Conservation (phyloP, 2,888 invertebrate genomes). For the Caenorhabditis panamensis region DNA sequence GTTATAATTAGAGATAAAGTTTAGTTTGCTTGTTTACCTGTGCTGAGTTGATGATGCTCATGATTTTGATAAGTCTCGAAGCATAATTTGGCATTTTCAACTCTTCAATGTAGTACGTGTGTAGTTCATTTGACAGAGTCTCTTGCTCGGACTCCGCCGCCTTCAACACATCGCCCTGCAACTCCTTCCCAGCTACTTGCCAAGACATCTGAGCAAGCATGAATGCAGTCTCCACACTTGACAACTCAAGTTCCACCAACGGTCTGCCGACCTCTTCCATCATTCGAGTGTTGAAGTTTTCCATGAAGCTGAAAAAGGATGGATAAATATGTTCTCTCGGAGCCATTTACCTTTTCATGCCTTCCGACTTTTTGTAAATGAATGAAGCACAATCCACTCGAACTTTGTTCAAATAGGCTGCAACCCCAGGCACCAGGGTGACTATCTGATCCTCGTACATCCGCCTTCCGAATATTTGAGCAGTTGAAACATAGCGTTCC, state of each 20-base stretch:
- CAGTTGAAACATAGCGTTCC: slow-evolving; percentile 53
- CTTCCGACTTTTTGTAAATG: slow-evolving; percentile 51
- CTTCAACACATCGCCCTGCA: slow-evolving; percentile 53
- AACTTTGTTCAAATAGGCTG: slow-evolving; percentile 34
- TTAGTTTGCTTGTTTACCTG: slow-evolving; percentile 45
- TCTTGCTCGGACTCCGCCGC: slow-evolving; percentile 58
- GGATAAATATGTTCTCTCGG: too few species aligned
- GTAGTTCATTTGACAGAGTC: slow-evolving; percentile 59
- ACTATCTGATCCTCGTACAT: slow-evolving; percentile 56
- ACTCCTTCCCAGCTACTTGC: slow-evolving; percentile 62
- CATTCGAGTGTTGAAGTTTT: slow-evolving; percentile 56
- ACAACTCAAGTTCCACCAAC: slow-evolving; percentile 51
- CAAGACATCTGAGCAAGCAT: slow-evolving; percentile 64
- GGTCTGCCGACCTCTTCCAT: slow-evolving; percentile 62
- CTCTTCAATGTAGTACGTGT: slow-evolving; percentile 59
- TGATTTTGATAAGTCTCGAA: slow-evolving; percentile 65
- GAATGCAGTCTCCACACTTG: slow-evolving; percentile 58
- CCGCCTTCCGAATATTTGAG: slow-evolving; percentile 56
- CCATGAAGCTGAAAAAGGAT: slow-evolving; percentile 56
- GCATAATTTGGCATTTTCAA: slow-evolving; percentile 64
- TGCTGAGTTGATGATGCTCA: slow-evolving; percentile 65
- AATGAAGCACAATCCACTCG: slow-evolving; percentile 33
- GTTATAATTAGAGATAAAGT: neutral
- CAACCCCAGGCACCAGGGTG: slow-evolving; percentile 44
- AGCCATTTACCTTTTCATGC: slow-evolving; percentile 43